Evolutionary conservation across 37 sponge, comb jelly and placozoan species (phyloP).

Genomic region (Halichondria panicea): DNA sequence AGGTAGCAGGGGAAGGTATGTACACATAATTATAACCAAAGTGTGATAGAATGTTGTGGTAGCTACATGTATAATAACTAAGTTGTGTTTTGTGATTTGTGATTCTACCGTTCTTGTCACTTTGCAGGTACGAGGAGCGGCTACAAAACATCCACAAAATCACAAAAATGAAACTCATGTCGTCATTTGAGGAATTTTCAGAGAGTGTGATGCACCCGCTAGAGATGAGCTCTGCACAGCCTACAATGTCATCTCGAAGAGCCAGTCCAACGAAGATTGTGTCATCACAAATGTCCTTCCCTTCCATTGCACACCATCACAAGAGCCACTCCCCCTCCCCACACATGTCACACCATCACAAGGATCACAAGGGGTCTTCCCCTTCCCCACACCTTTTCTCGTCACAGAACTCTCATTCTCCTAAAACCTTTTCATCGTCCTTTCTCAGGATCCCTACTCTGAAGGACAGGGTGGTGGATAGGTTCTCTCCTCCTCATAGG

Average conservation of each 20-base stretch:
- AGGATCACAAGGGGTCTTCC: constrained; percentile 1
- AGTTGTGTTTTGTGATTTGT: background rate
- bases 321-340: constrained; percentile 4
- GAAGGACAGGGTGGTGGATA: background rate
- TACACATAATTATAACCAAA: background rate
- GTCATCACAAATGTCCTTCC: no score
- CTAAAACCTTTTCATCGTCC: background rate
- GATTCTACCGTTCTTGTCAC: background rate
- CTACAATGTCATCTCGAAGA: background rate
- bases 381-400: background rate
- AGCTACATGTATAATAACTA: background rate
- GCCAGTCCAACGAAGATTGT: no score
- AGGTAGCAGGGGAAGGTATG: constrained; percentile 61
- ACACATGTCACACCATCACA: constrained; percentile 7
- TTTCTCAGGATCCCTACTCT: constrained; percentile 4
- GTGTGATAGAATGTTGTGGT: background rate
- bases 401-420: no score
- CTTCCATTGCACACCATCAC: background rate
- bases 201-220: constrained; percentile 72
- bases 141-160: constrained; percentile 51
- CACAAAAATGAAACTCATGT: constrained; percentile 16
- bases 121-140: constrained; percentile 59
- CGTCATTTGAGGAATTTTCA: constrained; percentile 56
- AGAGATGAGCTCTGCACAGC: constrained; percentile 17
- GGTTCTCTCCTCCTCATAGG: background rate